Conservation (phyloP, 2,797 vertebrate genomes). For the Cryptoprocta ferox region DNA sequence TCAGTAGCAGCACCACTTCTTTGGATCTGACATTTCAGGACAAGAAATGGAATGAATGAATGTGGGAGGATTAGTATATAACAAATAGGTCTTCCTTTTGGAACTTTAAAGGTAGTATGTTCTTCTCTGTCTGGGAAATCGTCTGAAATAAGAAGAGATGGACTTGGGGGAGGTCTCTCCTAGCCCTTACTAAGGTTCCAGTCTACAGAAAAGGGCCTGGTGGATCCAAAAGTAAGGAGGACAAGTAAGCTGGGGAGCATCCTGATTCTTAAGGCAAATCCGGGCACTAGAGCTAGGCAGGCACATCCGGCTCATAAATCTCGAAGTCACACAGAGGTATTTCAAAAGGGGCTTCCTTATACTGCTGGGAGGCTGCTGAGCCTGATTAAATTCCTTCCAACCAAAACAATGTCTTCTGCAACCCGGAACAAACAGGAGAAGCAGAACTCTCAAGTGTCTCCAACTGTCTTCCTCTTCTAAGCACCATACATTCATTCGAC, state of each 20-base stretch:
- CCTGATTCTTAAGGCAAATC: background rate
- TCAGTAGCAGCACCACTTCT: background rate
- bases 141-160: background rate
- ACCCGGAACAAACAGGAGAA: background rate
- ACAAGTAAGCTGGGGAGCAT: background rate
- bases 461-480: conserved; percentile 4
- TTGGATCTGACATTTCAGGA: background rate
- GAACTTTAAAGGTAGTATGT: background rate
- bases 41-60: background rate
- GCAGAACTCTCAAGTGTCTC: background rate
- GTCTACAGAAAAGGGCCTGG: background rate
- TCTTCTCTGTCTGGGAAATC: background rate
- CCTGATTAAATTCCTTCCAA: background rate
- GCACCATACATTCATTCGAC: conserved; percentile 46
- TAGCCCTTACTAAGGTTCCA: background rate
- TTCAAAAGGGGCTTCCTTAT: background rate
- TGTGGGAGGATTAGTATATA: background rate
- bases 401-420: background rate
- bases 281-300: background rate
- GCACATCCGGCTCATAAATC: background rate
- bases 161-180: background rate
- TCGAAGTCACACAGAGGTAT: background rate
- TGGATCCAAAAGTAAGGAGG: background rate
- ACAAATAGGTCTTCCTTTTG: background rate
- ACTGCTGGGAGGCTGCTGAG: background rate